Percentiles rank a stretch among this genome's conserved stretches.
phyloP scores from a whole-genome alignment of 2,888 invertebrate genomes.

The Oscheius myriophilus region DNA sequence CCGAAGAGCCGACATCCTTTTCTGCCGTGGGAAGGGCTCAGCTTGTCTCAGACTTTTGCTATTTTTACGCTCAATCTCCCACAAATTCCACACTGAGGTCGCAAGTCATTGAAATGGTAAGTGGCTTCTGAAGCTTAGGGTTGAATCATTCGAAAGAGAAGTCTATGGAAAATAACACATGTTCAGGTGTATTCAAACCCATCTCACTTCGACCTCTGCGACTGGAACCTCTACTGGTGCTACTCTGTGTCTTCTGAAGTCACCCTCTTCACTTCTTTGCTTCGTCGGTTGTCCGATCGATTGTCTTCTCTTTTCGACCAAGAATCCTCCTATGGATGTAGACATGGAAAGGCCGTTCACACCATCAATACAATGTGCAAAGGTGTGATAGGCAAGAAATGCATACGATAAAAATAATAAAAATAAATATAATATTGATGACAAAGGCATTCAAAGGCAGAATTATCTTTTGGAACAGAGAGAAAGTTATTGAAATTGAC shows the following conservation, averaged over 20 bases:
- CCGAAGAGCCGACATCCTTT: constrained; percentile 44
- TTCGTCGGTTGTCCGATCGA: constrained; percentile 38
- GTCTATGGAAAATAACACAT: neutral
- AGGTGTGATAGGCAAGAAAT: constrained; percentile 45
- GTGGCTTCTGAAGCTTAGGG: neutral
- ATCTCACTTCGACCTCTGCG: constrained; percentile 51
- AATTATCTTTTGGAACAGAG: too few relatives aligned
- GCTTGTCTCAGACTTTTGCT: constrained; percentile 67
- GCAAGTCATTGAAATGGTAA: constrained; percentile 51
- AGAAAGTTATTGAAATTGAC: too few relatives aligned
- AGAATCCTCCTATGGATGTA: constrained; percentile 44
- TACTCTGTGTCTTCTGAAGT: constrained; percentile 35
- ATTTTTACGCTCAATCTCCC: constrained; percentile 57
- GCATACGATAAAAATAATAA: constrained; percentile 32
- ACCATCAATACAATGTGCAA: constrained; percentile 47
- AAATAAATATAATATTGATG: neutral
- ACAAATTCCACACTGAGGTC: constrained; percentile 38
- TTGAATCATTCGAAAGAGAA: too few relatives aligned
- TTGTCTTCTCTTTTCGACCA: constrained; percentile 44
- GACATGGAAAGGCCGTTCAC: constrained; percentile 41
- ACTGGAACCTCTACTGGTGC: constrained; percentile 59
- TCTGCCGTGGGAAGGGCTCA: constrained; percentile 60
- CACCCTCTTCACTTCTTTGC: constrained; percentile 35
- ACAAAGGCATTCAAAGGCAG: too few relatives aligned
- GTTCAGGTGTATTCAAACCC: constrained; percentile 52